A percentile compares a stretch with the other conserved stretches of the same genome.
These are phyloP conservation scores for Alouatta palliata DNA, from an alignment of 2,113 vertebrate species.

Conservation along the genomic window DNA sequence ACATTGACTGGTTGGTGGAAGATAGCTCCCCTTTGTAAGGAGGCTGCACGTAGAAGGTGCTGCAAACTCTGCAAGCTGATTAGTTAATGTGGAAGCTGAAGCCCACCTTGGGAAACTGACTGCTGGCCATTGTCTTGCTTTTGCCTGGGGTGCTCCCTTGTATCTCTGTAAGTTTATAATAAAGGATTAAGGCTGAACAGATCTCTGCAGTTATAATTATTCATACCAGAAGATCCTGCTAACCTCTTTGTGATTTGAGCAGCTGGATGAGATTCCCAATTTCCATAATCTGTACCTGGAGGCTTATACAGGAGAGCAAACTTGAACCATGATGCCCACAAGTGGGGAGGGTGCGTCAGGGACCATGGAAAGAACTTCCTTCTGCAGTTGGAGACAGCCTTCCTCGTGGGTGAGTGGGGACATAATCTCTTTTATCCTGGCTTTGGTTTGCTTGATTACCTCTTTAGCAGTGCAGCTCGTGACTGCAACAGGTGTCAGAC, in stretches of 20 bases:
- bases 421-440: slow-evolving; percentile 30
- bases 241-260: slow-evolving; percentile 7
- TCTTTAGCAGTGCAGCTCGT: slow-evolving; percentile 9
- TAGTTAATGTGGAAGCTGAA: background rate
- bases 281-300: background rate
- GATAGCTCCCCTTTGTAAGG: background rate
- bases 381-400: slow-evolving; percentile 23
- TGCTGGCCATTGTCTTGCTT: background rate
- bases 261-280: background rate
- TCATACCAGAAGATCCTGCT: background rate
- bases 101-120: background rate
- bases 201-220: background rate
- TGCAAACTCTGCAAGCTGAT: background rate
- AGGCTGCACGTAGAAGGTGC: background rate
- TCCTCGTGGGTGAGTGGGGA: background rate
- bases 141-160: background rate
- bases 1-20: background rate
- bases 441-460: slow-evolving; percentile 51
- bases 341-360: too few species aligned
- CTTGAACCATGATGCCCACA: background rate
- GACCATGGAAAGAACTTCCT: background rate
- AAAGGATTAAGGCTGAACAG: background rate
- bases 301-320: background rate
- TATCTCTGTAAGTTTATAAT: background rate
- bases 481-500: slow-evolving; percentile 20